Percentiles rank a stretch among this genome's conserved stretches.
These are phyloP conservation scores for Plagiodera versicolora DNA, from an alignment of 2,888 invertebrate species.

Conservation along the genomic window DNA sequence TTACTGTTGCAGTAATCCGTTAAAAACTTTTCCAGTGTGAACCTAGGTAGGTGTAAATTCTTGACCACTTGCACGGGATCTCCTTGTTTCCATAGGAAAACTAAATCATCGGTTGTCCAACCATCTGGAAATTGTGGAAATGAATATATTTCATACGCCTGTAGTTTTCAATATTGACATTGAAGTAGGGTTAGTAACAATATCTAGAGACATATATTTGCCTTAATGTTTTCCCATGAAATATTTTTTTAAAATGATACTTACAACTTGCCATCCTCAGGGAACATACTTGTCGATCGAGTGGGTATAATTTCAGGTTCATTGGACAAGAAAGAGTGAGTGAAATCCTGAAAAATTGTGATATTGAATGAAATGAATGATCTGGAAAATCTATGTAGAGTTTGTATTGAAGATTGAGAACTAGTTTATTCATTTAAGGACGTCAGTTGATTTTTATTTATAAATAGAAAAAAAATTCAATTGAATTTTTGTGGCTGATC, in stretches of 20 bases:
- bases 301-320: constrained; percentile 94
- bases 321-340: constrained; percentile 95
- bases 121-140: constrained; percentile 70
- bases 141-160: neutral
- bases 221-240: too few species aligned
- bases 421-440: too few species aligned
- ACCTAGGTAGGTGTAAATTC: constrained; percentile 90
- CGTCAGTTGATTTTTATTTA: too few species aligned
- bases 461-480: too few species aligned
- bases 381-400: too few species aligned
- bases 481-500: too few species aligned
- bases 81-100: constrained; percentile 94
- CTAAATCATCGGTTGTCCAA: constrained; percentile 95
- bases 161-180: too few species aligned
- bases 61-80: constrained; percentile 96
- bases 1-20: constrained; percentile 97
- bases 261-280: constrained; percentile 96
- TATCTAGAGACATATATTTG: too few species aligned
- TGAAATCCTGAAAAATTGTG: constrained; percentile 73
- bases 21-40: constrained; percentile 91
- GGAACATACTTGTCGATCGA: constrained; percentile 94
- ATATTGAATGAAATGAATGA: neutral
- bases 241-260: constrained; percentile 53
- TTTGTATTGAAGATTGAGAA: too few species aligned
- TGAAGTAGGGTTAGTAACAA: neutral